Evolutionary conservation across 2,888 invertebrate genomes (phyloP).

Genomic region (Cephus runcator): DNA sequence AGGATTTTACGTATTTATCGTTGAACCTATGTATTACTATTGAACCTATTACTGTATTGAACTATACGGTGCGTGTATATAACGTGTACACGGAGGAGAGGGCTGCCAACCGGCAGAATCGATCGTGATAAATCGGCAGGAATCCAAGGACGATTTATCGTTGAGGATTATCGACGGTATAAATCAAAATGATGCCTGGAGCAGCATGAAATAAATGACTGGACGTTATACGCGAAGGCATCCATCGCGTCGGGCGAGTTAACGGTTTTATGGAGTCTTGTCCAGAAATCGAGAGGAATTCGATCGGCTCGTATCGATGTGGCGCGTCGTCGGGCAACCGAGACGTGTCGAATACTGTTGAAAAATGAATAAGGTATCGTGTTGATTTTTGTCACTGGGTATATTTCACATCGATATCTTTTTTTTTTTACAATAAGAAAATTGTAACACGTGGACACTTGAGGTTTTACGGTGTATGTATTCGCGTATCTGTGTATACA

Average conservation of each 20-base stretch:
- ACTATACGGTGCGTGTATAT: background rate
- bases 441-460: background rate
- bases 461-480: no score
- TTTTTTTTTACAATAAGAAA: background rate
- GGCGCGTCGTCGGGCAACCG: background rate
- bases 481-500: background rate
- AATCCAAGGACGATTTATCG: constrained; percentile 15
- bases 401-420: background rate
- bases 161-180: constrained; percentile 16
- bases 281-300: background rate
- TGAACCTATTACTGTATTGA: no score
- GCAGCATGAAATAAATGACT: background rate
- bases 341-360: background rate
- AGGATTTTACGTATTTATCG: no score
- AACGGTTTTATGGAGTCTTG: background rate
- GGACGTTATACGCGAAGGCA: background rate
- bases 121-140: background rate
- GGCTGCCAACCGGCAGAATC: background rate
- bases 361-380: background rate
- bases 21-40: no score
- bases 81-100: background rate
- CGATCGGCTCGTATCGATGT: background rate
- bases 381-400: background rate
- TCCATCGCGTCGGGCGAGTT: background rate
- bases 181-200: constrained; percentile 18